A percentile compares a stretch with the other conserved stretches of the same genome.
Evolutionary conservation across 2,113 vertebrate genomes (phyloP).

Genomic region (Apteryx mantelli): DNA sequence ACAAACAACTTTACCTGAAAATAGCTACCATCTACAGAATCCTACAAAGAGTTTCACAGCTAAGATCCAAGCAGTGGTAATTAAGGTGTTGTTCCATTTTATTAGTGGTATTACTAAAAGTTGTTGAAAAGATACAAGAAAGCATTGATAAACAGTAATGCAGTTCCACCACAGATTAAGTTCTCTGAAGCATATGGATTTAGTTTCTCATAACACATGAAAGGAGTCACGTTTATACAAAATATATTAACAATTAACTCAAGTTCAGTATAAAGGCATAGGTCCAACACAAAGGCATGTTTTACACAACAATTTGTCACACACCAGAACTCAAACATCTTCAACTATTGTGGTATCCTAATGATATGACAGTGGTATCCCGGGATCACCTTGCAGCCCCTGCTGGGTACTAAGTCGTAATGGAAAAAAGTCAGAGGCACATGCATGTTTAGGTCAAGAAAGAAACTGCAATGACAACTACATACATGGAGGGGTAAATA

Average conservation of each 20-base stretch:
- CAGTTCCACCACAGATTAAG: background rate
- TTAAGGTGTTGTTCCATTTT: background rate
- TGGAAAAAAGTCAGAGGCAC: background rate
- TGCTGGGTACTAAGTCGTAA: background rate
- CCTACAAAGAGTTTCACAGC: background rate
- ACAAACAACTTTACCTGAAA: slow-evolving; percentile 31
- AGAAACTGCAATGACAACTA: background rate
- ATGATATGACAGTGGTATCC: background rate
- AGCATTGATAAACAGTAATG: background rate
- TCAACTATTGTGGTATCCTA: background rate
- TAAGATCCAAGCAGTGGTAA: background rate
- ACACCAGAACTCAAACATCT: background rate
- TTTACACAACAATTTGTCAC: background rate
- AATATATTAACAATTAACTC: background rate
- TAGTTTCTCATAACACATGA: background rate
- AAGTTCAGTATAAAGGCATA: background rate
- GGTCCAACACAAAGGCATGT: background rate
- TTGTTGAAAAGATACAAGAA: background rate
- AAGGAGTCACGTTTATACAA: background rate
- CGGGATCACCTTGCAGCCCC: background rate
- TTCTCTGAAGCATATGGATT: background rate
- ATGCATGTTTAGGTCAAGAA: background rate
- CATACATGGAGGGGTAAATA: background rate
- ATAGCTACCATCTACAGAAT: background rate
- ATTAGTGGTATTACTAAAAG: background rate